These are phyloP conservation scores for Macaca nemestrina DNA, from an alignment of 2,113 vertebrate species.

Conservation along the genomic window DNA sequence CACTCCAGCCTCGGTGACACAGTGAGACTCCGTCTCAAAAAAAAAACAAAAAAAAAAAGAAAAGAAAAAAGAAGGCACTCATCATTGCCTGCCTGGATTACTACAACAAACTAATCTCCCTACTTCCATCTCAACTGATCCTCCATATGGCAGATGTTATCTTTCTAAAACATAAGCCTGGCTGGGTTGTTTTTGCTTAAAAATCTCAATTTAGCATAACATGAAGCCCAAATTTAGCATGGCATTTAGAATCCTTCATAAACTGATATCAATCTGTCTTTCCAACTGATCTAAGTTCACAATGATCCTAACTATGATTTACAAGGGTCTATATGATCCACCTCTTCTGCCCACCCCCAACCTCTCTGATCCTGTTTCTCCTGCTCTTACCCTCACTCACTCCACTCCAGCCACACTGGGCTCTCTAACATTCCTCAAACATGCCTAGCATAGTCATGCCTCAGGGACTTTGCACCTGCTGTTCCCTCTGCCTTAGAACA, in stretches of 20 bases:
- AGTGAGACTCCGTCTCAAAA: too few relatives aligned
- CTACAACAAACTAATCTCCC: not conserved
- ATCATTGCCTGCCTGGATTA: not conserved
- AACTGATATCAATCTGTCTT: not conserved
- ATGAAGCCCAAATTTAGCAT: not conserved
- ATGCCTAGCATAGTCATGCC: not conserved
- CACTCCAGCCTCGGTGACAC: too few relatives aligned
- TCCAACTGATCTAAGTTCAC: not conserved
- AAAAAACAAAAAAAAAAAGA: too few relatives aligned
- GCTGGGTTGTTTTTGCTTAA: not conserved
- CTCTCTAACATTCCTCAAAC: not conserved
- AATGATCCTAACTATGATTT: not conserved
- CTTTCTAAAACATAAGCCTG: not conserved
- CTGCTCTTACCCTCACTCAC: not conserved
- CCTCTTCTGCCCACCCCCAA: not conserved
- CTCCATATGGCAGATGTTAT: not conserved
- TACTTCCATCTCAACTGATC: not conserved
- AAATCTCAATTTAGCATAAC: not conserved
- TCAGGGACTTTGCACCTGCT: not conserved
- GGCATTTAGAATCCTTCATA: not conserved
- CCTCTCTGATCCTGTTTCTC: not conserved
- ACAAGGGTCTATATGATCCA: not conserved
- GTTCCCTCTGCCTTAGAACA: not conserved
- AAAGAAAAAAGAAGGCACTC: not conserved
- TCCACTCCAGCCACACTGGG: not conserved